Evolutionary conservation across 2,888 invertebrate genomes (phyloP).

Genomic region (Tiphia femorata): DNA sequence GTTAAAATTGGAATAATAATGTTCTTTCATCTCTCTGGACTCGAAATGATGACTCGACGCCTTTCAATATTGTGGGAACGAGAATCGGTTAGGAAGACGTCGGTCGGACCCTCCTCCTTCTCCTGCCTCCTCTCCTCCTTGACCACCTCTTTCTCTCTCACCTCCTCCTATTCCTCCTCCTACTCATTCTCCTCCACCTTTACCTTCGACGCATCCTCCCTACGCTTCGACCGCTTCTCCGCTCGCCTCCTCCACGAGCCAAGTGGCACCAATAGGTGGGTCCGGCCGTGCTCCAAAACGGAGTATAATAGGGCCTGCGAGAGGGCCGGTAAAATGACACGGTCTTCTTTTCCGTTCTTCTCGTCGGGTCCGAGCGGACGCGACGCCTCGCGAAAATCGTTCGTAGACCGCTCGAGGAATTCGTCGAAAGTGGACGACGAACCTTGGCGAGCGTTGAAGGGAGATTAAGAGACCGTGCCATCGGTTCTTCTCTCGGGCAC

Average conservation of each 20-base stretch:
- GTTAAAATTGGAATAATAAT: constrained; percentile 69
- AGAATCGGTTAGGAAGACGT: constrained; percentile 54
- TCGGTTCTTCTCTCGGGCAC: constrained; percentile 54
- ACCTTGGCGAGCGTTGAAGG: constrained; percentile 1
- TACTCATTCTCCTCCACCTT: constrained; percentile 4
- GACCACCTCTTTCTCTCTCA: background rate
- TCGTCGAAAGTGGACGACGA: background rate
- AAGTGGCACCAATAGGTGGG: too few relatives aligned
- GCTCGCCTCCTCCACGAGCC: too few relatives aligned
- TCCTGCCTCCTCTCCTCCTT: constrained; percentile 1
- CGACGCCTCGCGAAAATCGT: too few relatives aligned
- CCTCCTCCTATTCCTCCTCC: constrained; percentile 22
- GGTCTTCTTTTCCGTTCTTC: too few relatives aligned
- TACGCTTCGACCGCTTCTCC: constrained; percentile 14
- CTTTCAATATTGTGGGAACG: constrained; percentile 68
- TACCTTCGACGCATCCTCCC: constrained; percentile 12
- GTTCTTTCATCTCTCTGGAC: constrained; percentile 63
- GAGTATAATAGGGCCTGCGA: too few relatives aligned
- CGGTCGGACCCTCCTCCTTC: constrained; percentile 37
- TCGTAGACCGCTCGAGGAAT: too few relatives aligned
- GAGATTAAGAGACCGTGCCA: constrained; percentile 36
- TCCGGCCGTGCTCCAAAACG: too few relatives aligned
- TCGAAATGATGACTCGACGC: constrained; percentile 67
- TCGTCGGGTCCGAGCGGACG: too few relatives aligned
- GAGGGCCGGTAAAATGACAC: too few relatives aligned